Base-by-base conservation (phyloP, 2,888 invertebrate genomes). In the Agrotis puta region DNA sequence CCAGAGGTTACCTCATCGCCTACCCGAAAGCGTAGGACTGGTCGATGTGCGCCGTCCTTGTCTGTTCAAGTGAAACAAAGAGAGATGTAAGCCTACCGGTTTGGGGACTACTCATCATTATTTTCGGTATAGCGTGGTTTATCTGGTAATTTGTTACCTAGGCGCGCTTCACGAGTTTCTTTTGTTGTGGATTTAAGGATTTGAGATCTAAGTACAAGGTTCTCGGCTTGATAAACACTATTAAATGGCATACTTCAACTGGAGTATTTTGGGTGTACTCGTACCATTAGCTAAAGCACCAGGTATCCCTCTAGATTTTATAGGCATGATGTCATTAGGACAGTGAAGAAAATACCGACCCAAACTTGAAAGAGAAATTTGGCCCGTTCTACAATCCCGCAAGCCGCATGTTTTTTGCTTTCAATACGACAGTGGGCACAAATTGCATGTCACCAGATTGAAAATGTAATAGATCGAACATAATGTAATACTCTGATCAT, bases 21-120 rank as follows among this genome's bases (percentile, higher is more conserved):
- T 65, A 61, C 45, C 64, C 67, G 59, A 66, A 47, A 61, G 70
- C 75, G 84, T 77, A 72, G 84, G 68, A 64, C 62, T 67, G 72
- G 39, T 65, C 24, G 68, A 56, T 18, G 18, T 45, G 27, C 43
- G 50, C 51, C 70, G 33, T 77, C 70, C 48, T 64, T 74, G 27
- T 64, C 80, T 22, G 64, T 33, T 62, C 18, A 7, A 43, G 51
- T 51, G 48, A 16, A 51, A 3, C 14, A 45, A 68, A 79, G 33
- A 56, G 71, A 71, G 79, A 85, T 50, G 48, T 33, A 27, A 11
- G 47, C 63, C 71, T 83, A 83, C 86, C 81, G 82, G 86, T 83
- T 85, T 80, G 70, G 61, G 65, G 54, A 75, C 70, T 66, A 68
- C 78, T 83, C 81, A 86, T 79, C 79, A 79, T 84, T 86, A 85